Evolutionary conservation across 2,888 invertebrate species (phyloP).

Genomic region (Stegana nigrithorax): DNA sequence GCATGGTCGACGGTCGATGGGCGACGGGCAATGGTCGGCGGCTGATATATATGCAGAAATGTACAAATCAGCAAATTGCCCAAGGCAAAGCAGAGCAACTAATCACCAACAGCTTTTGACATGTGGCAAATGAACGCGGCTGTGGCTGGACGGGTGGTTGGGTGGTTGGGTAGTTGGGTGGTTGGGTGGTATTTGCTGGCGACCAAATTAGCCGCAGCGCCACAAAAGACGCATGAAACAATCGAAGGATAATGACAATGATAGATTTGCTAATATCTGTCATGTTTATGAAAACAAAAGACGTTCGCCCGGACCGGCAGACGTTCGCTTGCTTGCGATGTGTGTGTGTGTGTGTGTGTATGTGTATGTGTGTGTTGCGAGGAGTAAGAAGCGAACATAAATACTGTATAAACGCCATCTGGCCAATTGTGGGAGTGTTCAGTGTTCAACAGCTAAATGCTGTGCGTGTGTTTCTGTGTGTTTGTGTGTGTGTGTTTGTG

Average conservation of each 20-base stretch:
- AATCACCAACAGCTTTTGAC: constrained; percentile 36
- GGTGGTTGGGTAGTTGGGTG: not conserved
- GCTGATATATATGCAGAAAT: constrained; percentile 6
- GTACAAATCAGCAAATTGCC: constrained; percentile 30
- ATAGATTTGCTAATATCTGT: constrained; percentile 69
- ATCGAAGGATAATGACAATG: constrained; percentile 69
- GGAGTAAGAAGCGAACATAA: too few species aligned
- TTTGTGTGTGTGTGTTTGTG: not conserved
- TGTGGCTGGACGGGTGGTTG: not conserved
- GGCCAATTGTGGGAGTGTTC: too few species aligned
- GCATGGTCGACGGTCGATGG: not conserved
- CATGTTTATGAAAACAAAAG: constrained; percentile 62
- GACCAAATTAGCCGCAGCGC: not conserved
- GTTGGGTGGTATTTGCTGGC: not conserved
- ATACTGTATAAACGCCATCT: too few species aligned
- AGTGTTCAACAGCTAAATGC: too few species aligned
- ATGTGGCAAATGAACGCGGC: too few species aligned
- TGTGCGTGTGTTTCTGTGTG: too few species aligned
- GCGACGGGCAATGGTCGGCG: not conserved
- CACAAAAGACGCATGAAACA: constrained; percentile 44
- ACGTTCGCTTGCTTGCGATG: too few species aligned
- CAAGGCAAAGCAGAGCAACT: constrained; percentile 26
- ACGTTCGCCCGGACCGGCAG: too few species aligned
- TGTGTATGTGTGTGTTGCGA: too few species aligned
- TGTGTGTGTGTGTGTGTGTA: too few species aligned